phyloP scores from a whole-genome alignment of 2,888 invertebrate species.

The Norana najaformis region DNA sequence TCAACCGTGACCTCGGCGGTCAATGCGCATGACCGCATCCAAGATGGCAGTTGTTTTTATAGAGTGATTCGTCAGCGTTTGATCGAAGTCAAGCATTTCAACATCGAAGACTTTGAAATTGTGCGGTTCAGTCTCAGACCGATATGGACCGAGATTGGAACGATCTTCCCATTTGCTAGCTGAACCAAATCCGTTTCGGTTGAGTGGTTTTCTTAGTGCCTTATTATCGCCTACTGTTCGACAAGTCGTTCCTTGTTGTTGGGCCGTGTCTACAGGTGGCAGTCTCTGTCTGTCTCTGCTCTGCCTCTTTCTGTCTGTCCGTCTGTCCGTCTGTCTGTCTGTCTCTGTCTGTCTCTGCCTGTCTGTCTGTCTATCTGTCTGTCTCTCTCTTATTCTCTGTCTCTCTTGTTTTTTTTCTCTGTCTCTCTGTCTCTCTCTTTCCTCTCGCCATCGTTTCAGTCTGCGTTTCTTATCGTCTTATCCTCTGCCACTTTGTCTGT shows the following conservation, averaged over 20 bases:
- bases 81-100: background rate
- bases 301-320: background rate
- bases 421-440: background rate
- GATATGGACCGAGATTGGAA: background rate
- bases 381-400: too few species aligned
- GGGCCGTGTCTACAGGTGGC: too few species aligned
- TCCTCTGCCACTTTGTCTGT: background rate
- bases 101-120: background rate
- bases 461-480: too few species aligned
- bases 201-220: background rate
- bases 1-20: too few species aligned
- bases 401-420: too few species aligned
- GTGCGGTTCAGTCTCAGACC: background rate
- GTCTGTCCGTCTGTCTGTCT: background rate
- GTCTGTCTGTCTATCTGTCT: too few species aligned
- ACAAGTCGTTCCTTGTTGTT: too few species aligned
- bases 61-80: background rate
- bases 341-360: too few species aligned
- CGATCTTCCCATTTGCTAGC: background rate
- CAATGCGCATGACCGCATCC: background rate
- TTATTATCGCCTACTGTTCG: background rate
- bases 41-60: too few species aligned
- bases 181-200: background rate
- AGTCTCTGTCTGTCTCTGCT: background rate
- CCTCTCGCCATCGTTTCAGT: background rate